Percentiles rank a stretch among this genome's conserved stretches.
Evolutionary conservation across 2,113 vertebrate genomes (phyloP).

Genomic region (Thamnaconus septentrionalis): DNA sequence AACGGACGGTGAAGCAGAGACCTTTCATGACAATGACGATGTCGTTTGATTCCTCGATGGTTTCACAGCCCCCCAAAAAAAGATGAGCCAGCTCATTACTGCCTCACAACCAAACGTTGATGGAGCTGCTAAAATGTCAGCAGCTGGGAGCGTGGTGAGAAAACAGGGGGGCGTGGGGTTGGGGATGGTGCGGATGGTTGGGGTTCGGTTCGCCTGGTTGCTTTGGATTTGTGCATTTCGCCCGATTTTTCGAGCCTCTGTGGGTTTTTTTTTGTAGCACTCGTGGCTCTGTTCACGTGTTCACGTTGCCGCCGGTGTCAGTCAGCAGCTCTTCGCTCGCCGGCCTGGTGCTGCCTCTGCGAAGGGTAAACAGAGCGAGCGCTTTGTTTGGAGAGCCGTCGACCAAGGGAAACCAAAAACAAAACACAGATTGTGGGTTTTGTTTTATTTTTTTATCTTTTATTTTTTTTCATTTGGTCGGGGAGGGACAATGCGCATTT

Average conservation of each 20-base stretch:
- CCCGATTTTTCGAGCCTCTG: slow-evolving; percentile 12
- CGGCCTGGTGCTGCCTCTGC: slow-evolving; percentile 28
- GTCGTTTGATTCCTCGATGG: no score
- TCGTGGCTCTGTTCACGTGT: slow-evolving; percentile 48
- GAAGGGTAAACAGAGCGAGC: slow-evolving; percentile 44
- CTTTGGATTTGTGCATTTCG: slow-evolving; percentile 30
- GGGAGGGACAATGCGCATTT: no score
- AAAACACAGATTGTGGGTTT: slow-evolving; percentile 26
- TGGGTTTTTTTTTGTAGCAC: slow-evolving; percentile 44
- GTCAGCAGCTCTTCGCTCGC: slow-evolving; percentile 38
- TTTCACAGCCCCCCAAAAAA: background rate
- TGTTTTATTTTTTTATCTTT: no score
- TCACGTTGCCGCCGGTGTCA: slow-evolving; percentile 62
- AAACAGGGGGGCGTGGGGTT: background rate
- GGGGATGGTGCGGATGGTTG: no score
- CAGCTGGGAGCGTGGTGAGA: slow-evolving; percentile 7
- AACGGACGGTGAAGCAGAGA: no score
- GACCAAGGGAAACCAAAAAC: slow-evolving; percentile 30
- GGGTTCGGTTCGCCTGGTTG: slow-evolving; percentile 1
- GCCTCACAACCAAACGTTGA: slow-evolving; percentile 23
- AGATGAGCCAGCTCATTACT: slow-evolving; percentile 7
- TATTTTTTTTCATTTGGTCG: no score
- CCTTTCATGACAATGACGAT: no score
- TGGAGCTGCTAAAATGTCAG: slow-evolving; percentile 19
- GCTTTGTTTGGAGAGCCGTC: slow-evolving; percentile 37